phyloP scores from a whole-genome alignment of 2,113 vertebrate genomes.

The Hydrochoerus hydrochaeris region DNA sequence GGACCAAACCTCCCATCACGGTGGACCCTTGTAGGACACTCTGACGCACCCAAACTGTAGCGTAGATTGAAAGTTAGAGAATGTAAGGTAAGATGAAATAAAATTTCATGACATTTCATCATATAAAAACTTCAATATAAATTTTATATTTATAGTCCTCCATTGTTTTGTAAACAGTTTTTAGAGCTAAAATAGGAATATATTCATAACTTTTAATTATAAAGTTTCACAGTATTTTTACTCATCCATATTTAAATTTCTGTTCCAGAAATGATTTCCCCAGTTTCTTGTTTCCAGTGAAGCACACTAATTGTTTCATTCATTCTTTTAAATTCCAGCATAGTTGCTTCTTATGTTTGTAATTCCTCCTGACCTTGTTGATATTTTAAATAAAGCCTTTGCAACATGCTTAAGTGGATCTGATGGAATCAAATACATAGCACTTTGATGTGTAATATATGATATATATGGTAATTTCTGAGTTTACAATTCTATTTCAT shows the following conservation, averaged over 20 bases:
- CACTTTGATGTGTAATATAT: background rate
- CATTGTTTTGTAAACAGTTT: background rate
- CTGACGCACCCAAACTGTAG: background rate
- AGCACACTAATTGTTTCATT: background rate
- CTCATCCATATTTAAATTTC: background rate
- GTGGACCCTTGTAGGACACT: background rate
- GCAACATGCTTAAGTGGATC: conserved; percentile 20
- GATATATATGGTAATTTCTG: conserved; percentile 47
- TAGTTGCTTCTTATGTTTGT: background rate
- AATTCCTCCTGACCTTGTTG: background rate
- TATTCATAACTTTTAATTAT: background rate
- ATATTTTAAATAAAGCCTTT: conserved; percentile 41
- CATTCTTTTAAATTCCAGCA: background rate
- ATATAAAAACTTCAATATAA: background rate
- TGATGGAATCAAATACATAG: background rate
- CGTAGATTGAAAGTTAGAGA: background rate
- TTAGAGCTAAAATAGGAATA: background rate
- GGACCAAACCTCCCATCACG: background rate
- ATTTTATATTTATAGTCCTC: background rate
- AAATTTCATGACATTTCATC: background rate
- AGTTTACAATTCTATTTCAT: conserved; percentile 39
- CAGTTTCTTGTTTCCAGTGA: background rate
- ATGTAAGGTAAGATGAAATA: background rate
- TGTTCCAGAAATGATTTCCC: background rate
- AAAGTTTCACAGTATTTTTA: background rate